Evolutionary conservation across 2,113 vertebrate species (phyloP).

Genomic region (Caranx melampygus): DNA sequence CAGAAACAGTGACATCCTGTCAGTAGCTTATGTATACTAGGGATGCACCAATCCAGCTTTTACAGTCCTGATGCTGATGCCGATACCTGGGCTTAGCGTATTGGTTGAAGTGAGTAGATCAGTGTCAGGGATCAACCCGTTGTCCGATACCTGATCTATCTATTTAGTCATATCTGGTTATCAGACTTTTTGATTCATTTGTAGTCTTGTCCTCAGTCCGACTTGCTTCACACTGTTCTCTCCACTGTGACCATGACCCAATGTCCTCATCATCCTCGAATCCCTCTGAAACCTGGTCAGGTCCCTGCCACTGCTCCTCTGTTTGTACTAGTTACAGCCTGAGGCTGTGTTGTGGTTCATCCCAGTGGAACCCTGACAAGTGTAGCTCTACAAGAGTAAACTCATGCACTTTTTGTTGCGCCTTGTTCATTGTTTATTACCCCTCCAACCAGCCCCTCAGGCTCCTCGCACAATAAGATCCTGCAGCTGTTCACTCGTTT

Average conservation of each 20-base stretch:
- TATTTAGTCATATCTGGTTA: too few species aligned
- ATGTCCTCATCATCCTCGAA: not conserved
- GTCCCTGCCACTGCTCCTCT: not conserved
- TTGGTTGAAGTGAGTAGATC: too few species aligned
- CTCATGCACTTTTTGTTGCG: not conserved
- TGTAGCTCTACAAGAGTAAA: not conserved
- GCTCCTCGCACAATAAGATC: constrained; percentile 15
- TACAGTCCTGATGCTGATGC: too few species aligned
- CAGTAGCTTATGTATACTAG: too few species aligned
- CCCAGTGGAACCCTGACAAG: not conserved
- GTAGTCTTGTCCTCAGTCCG: not conserved
- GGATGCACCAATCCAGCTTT: too few species aligned
- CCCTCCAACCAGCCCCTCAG: constrained; percentile 21
- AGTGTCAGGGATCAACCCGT: too few species aligned
- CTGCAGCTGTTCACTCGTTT: constrained; percentile 32
- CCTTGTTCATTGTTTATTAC: constrained; percentile 8
- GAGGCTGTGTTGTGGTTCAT: not conserved
- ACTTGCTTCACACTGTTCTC: not conserved
- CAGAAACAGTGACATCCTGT: too few species aligned
- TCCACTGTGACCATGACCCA: not conserved
- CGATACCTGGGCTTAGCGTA: too few species aligned
- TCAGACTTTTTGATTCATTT: too few species aligned
- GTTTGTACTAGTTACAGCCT: not conserved
- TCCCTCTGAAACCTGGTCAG: not conserved
- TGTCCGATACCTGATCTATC: too few species aligned